Conservation (phyloP, 2,888 invertebrate genomes). For the Erynnis tages region DNA sequence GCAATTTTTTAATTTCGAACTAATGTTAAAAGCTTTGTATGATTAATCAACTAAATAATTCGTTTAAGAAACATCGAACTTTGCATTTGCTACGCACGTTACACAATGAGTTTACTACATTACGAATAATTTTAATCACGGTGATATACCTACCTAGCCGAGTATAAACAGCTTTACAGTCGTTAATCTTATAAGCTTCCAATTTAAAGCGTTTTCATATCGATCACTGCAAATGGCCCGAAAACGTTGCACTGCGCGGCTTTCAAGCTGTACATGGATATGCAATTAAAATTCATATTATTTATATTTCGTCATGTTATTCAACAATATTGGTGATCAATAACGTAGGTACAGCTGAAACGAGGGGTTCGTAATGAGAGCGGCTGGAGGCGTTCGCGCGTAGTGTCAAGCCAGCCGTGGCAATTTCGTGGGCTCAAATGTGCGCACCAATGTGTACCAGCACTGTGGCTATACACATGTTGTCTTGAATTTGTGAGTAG, state of each 20-base stretch:
- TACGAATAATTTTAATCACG: not conserved
- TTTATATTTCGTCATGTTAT: conserved; percentile 47
- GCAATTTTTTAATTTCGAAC: no score
- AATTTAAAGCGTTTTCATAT: not conserved
- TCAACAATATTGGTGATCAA: conserved; percentile 59
- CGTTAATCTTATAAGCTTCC: not conserved
- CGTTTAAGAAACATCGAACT: no score
- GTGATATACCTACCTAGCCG: no score
- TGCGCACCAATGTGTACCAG: conserved; percentile 34
- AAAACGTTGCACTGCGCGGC: not conserved
- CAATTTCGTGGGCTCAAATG: conserved; percentile 59
- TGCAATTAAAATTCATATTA: conserved; percentile 8
- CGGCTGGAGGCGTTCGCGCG: conserved; percentile 70
- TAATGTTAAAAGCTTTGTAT: no score
- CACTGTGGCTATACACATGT: conserved; percentile 1
- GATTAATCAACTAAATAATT: no score
- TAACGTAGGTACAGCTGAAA: conserved; percentile 48
- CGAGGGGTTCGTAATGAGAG: conserved; percentile 64
- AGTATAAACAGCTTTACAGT: no score
- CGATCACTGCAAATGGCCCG: not conserved
- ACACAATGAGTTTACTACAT: no score
- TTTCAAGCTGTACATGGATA: not conserved
- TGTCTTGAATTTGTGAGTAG: not conserved
- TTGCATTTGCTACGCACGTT: no score
- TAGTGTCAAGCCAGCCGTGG: conserved; percentile 64